Percentiles rank a stretch among this genome's conserved stretches.
phyloP scores from a whole-genome alignment of 1,140 invertebrate genomes.

The Scaptomyza hsui region DNA sequence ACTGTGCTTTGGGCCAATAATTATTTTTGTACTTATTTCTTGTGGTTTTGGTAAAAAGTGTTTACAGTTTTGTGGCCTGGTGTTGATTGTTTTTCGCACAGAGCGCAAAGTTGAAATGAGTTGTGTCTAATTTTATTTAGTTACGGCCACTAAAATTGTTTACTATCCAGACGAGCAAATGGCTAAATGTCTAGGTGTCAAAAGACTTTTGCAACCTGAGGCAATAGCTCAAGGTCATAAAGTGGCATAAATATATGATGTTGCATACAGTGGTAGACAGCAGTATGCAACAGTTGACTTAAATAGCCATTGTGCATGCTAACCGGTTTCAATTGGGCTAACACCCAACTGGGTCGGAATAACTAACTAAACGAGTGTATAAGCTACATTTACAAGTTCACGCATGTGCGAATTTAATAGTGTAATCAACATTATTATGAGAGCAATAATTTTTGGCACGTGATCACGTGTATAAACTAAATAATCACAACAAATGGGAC shows the following conservation, averaged over 20 bases:
- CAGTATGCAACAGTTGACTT: constrained; percentile 2
- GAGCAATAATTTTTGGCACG: constrained; percentile 34
- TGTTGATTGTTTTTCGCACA: constrained; percentile 61
- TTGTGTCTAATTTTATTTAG: constrained; percentile 72
- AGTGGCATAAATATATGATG: constrained; percentile 48
- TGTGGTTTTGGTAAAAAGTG: constrained; percentile 27
- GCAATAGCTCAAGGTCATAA: constrained; percentile 55
- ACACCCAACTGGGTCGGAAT: constrained; percentile 1
- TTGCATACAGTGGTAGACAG: constrained; percentile 32
- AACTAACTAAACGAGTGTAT: background rate
- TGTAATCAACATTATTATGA: constrained; percentile 46
- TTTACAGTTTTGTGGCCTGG: constrained; percentile 56
- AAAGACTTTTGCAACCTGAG: constrained; percentile 43
- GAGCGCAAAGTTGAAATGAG: constrained; percentile 59
- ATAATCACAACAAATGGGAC: background rate
- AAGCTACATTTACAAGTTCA: constrained; percentile 41
- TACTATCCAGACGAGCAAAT: constrained; percentile 45
- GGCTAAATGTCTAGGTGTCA: constrained; percentile 44
- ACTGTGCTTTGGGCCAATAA: constrained; percentile 28
- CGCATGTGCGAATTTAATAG: constrained; percentile 41
- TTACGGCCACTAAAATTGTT: constrained; percentile 67
- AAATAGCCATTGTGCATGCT: background rate
- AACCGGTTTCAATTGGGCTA: constrained; percentile 26
- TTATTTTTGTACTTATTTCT: constrained; percentile 41
- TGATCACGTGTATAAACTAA: constrained; percentile 15